phyloP scores from a whole-genome alignment of 2,113 vertebrate species.

The Scartelaos histophorus region DNA sequence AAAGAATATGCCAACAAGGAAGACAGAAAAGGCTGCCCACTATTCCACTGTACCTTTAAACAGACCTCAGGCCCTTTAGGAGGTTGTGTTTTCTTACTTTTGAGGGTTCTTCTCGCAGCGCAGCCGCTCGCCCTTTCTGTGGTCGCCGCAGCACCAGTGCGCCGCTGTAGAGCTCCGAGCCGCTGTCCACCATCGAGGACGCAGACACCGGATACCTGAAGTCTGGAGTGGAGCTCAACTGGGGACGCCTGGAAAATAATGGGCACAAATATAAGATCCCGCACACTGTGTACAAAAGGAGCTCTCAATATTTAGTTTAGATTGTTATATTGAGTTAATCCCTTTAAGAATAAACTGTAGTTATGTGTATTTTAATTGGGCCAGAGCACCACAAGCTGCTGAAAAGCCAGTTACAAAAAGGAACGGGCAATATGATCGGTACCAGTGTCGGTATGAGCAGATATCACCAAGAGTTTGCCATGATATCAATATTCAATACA shows the following conservation, averaged over 20 bases:
- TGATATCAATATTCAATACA: too few relatives aligned
- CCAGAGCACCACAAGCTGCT: too few relatives aligned
- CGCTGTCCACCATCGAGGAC: conserved; percentile 83
- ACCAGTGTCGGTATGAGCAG: too few relatives aligned
- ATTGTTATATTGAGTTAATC: too few relatives aligned
- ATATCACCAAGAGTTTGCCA: too few relatives aligned
- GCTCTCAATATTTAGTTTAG: too few relatives aligned
- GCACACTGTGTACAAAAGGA: background rate
- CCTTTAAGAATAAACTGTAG: too few relatives aligned
- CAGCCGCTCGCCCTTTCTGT: conserved; percentile 89
- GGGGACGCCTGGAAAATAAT: conserved; percentile 77
- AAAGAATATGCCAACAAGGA: background rate
- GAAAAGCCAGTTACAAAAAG: too few relatives aligned
- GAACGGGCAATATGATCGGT: too few relatives aligned
- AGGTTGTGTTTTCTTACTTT: conserved; percentile 76
- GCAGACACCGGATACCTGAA: conserved; percentile 87
- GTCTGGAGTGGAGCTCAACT: conserved; percentile 87
- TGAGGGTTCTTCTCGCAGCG: conserved; percentile 91
- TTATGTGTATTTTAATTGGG: too few relatives aligned
- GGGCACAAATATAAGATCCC: background rate
- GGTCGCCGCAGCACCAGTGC: conserved; percentile 89
- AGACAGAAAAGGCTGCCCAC: background rate
- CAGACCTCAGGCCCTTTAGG: background rate
- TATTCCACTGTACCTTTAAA: background rate
- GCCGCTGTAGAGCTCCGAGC: conserved; percentile 81